phyloP scores from a whole-genome alignment of 2,797 vertebrate species.

The Enteromius argenteus region DNA sequence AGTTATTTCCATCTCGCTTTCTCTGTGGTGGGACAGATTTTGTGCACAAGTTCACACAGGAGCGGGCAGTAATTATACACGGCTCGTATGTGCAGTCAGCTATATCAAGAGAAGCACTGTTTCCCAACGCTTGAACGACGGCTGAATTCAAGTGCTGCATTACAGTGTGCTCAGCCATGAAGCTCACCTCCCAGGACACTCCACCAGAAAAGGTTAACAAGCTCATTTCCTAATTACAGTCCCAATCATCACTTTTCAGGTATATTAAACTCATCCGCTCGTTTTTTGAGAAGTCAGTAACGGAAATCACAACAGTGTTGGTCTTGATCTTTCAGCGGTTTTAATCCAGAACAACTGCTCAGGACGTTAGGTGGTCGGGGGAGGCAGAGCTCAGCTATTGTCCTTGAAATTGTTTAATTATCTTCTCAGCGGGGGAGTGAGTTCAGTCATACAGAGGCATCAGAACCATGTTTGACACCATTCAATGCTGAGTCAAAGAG shows the following conservation, averaged over 20 bases:
- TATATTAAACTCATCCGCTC: neutral
- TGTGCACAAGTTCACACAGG: conserved; percentile 56
- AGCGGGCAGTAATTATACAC: conserved; percentile 50
- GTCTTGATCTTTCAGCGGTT: conserved; percentile 61
- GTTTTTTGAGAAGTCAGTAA: neutral
- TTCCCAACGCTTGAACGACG: conserved; percentile 33
- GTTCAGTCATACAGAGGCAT: conserved; percentile 66
- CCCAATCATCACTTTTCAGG: neutral
- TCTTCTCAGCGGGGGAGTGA: conserved; percentile 81
- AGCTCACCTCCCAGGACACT: conserved; percentile 17
- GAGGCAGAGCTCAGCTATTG: conserved; percentile 85
- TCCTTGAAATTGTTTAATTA: conserved; percentile 96
- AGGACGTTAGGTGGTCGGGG: conserved; percentile 76
- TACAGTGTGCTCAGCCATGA: conserved; percentile 31
- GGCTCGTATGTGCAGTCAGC: conserved; percentile 38
- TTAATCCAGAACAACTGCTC: conserved; percentile 79
- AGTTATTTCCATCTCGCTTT: conserved; percentile 49
- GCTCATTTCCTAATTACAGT: neutral
- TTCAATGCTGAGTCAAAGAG: conserved; percentile 54
- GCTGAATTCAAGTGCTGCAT: conserved; percentile 22
- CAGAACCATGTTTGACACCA: conserved; percentile 65
- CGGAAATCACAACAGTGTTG: conserved; percentile 55
- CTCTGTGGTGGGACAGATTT: conserved; percentile 57
- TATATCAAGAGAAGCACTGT: conserved; percentile 16
- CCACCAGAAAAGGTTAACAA: conserved; percentile 5